Conservation (phyloP, 2,888 invertebrate species). For the Brassicogethes aeneus region DNA sequence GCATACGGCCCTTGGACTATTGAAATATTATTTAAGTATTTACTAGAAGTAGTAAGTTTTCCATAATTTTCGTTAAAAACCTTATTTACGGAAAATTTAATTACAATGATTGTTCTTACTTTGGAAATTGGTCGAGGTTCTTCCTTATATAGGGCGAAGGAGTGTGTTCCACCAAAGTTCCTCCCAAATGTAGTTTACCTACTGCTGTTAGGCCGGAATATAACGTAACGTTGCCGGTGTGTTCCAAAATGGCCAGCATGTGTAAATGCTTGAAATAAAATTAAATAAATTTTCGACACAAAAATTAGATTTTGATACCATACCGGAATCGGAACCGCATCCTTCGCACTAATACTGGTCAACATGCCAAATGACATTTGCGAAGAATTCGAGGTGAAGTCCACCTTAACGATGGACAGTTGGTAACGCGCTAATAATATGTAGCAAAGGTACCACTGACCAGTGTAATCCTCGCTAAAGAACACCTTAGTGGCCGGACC, state of each 20-base stretch:
- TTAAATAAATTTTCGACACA: constrained; percentile 11
- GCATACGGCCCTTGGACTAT: too few species aligned
- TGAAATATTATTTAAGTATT: too few species aligned
- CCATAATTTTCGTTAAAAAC: too few species aligned
- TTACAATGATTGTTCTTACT: constrained; percentile 26
- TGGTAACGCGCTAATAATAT: constrained; percentile 55
- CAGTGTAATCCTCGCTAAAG: constrained; percentile 75
- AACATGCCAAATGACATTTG: constrained; percentile 68
- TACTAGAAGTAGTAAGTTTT: too few species aligned
- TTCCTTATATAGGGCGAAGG: constrained; percentile 43
- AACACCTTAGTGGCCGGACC: constrained; percentile 69
- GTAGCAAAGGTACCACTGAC: constrained; percentile 78
- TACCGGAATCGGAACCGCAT: constrained; percentile 72
- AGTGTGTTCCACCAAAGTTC: constrained; percentile 51
- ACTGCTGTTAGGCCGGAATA: constrained; percentile 77
- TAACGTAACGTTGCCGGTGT: constrained; percentile 65
- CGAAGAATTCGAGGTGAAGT: constrained; percentile 51
- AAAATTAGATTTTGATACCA: constrained; percentile 18
- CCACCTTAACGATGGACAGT: constrained; percentile 59
- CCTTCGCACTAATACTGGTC: constrained; percentile 67
- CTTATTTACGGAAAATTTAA: too few species aligned
- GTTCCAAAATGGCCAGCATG: constrained; percentile 78
- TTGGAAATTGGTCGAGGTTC: constrained; percentile 46
- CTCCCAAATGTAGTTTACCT: constrained; percentile 75
- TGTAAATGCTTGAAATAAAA: constrained; percentile 50